Base-by-base conservation (phyloP, 2,113 vertebrate species). In the Mirza zaza region DNA sequence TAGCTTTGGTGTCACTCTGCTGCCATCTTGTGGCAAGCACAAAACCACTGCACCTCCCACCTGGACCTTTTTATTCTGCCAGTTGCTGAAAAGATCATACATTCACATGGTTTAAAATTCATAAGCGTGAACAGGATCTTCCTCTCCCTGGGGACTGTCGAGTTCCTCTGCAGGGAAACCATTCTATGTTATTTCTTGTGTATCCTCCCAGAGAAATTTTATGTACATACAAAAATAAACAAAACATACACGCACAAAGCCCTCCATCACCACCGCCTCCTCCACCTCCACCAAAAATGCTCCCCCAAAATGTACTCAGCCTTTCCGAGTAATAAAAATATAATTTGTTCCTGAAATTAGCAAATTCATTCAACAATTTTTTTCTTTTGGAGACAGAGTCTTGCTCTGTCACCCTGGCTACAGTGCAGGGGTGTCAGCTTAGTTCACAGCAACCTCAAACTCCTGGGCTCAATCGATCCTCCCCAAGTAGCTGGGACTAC, bases 21-120 rank as follows among this genome's bases (percentile, higher is more conserved):
- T 94, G 94, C 94, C 95, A 94, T 63, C 97, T 94, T 34, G 87
- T 93, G 97, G 95, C 71, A 17, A 9, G 5, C 1, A 36, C 8
- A 6, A 9, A 61, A 75, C 32, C 14, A 45, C 8, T 1, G 1
- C 27, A 12, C 4, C 18, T 36, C 52, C 5, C 9, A 15, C 13
- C 17, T 2, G 25, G 34, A n/a, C 50, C 34, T 92, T 94, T n/a
- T 70, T 76, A 52, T 75, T 34, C 57, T 42, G 27, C n/a, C 68
- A 75, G 57, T 65, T 90, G 36, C 70, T 80, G 50, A 87, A n/a
- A 29, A 95, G n/a, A 80, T 73, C 14, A 65, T 71, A 70, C 80
- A 90, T 42, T 77, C 50, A 61, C 25, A 18, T 45, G 65, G 42
- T 75, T 75, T 75, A 75, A 9, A 75, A 48, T 75, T 29, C 42